Evolutionary conservation across 2,888 invertebrate genomes (phyloP).

Genomic region (Drosophila pegasa): DNA sequence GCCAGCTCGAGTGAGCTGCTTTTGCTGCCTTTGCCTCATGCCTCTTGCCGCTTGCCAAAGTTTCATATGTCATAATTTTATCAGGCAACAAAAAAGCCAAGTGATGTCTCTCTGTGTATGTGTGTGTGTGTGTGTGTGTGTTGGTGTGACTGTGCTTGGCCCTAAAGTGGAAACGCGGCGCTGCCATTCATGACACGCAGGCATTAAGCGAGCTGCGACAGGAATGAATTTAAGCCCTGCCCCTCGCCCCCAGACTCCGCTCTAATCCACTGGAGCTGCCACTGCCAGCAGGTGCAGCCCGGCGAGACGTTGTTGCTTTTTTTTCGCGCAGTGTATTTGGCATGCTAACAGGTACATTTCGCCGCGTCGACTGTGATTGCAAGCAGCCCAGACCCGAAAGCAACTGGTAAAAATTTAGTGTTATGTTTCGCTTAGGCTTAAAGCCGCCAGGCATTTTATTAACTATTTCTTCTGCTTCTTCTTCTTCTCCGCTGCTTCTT

Average conservation of each 20-base stretch:
- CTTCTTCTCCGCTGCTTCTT: neutral
- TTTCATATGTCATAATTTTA: constrained; percentile 81
- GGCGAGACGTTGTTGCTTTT: constrained; percentile 15
- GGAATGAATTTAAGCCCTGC: constrained; percentile 46
- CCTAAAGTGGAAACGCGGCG: constrained; percentile 76
- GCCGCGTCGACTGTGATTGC: constrained; percentile 72
- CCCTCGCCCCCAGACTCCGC: neutral
- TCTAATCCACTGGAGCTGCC: neutral
- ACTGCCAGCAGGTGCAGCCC: constrained; percentile 45
- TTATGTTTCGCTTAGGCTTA: constrained; percentile 52
- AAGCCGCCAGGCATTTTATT: constrained; percentile 73
- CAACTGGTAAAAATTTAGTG: constrained; percentile 53
- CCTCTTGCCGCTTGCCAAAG: constrained; percentile 61
- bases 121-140: constrained; percentile 30
- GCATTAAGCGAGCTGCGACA: constrained; percentile 73
- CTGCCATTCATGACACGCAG: constrained; percentile 81
- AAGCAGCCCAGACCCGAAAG: constrained; percentile 47
- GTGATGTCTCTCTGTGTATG: constrained; percentile 52
- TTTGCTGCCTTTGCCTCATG: constrained; percentile 18
- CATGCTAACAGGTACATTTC: constrained; percentile 79
- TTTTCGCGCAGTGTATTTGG: constrained; percentile 22
- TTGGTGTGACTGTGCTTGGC: constrained; percentile 32
- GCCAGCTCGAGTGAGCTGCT: constrained; percentile 33
- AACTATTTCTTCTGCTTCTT: constrained; percentile 65
- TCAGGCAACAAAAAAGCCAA: constrained; percentile 69